Evolutionary conservation across 2,113 vertebrate species (phyloP), one percentile per base, ranked within the genome.

Genomic region (Halcyon senegalensis): DNA sequence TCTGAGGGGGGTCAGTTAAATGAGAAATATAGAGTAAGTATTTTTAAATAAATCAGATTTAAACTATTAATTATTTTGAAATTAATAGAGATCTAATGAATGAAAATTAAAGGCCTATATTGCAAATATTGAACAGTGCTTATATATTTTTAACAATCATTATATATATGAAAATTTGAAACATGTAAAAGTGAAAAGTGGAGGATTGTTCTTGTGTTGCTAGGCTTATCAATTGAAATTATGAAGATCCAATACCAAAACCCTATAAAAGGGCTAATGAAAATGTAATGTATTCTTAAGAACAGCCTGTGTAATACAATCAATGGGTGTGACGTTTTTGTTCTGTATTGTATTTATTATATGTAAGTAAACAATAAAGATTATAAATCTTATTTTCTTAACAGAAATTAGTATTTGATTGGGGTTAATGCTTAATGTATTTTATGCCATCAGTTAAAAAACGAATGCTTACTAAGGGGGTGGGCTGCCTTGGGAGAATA

Each of bases 271-370:
- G 95, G 95, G 91, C 93, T 96, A 89, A 92, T 93, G 76, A 89
- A 91, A 90, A 44, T 62, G 33, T 95, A 48, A 90, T 90, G 93
- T 96, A 64, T 96, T 95, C 91, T 92, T 91, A 92, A 95, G 68
- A 75, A 90, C 91, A 94, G 68, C 90, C 91, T 97, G 37, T 97
- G 33, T 94, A 94, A 95, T 96, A 58, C 94, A 94, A 76, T 96
- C 67, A 78, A 69, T 95, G 96, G 63, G 44, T 94, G 84, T 96
- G 92, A 91, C 92, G 50, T 79, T 95, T 97, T 94, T 96, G 93
- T 95, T 96, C 63, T 95, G 95, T 95, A 87, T 95, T 67, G 51
- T 96, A 86, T 94, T 96, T 95, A 96, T 97, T 97, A 60, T 90
- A 56, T 94, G 63, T 97, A 70, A 91, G 81, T 96, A 93, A 97